Conservation (phyloP, 2,113 vertebrate species). For the Oxyura jamaicensis region DNA sequence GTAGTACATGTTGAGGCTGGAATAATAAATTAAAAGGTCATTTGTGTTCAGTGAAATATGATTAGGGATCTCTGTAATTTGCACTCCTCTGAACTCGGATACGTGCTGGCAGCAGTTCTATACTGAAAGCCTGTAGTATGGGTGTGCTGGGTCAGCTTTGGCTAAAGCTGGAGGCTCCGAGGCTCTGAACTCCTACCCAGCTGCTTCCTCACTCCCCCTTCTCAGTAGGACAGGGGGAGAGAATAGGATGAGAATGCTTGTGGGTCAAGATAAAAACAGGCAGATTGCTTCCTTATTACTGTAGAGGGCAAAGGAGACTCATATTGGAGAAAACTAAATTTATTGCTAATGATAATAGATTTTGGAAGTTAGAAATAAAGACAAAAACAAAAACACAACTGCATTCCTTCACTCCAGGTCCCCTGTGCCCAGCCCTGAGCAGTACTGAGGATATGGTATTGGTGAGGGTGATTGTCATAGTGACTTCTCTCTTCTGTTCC, state of each 20-base stretch:
- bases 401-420: background rate
- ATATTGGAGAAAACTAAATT: background rate
- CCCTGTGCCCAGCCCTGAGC: background rate
- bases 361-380: background rate
- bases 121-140: background rate
- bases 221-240: background rate
- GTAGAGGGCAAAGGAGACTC: background rate
- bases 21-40: background rate
- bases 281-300: background rate
- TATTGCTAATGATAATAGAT: background rate
- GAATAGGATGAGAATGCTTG: background rate
- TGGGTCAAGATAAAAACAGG: background rate
- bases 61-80: background rate
- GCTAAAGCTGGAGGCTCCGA: background rate
- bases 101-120: background rate
- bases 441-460: accelerated
- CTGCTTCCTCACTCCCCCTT: background rate
- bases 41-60: background rate
- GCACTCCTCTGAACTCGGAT: background rate
- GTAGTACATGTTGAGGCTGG: background rate
- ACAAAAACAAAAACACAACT: background rate
- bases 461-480: background rate
- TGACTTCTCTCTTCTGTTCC: background rate
- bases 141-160: background rate
- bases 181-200: background rate